Conservation (phyloP, 1,140 invertebrate species). For the Papilio polyxenes region DNA sequence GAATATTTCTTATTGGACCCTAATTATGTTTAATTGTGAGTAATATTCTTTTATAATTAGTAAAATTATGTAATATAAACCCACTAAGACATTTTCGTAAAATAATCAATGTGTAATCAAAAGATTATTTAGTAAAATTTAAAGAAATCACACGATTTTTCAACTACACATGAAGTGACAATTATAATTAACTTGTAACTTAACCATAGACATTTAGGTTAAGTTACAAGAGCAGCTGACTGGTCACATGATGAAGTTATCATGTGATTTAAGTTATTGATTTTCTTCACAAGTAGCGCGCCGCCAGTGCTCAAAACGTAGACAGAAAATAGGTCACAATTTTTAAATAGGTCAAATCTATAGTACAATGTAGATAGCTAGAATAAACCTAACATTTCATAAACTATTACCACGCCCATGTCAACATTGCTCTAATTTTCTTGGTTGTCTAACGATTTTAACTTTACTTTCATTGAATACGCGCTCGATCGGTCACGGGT, state of each 20-base stretch:
- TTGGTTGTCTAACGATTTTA: not conserved
- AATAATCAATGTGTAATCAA: not conserved
- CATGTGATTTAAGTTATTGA: slow-evolving; percentile 56
- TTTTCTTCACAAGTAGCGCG: slow-evolving; percentile 10
- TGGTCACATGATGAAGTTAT: slow-evolving; percentile 65
- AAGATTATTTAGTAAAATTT: not conserved
- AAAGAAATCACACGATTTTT: not conserved
- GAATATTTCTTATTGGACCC: not conserved
- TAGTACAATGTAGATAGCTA: not conserved
- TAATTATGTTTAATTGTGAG: not conserved
- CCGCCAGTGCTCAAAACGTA: slow-evolving; percentile 32
- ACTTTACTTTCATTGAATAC: slow-evolving; percentile 36
- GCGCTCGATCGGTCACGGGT: slow-evolving; percentile 26
- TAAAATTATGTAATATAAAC: not conserved
- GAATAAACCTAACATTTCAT: not conserved
- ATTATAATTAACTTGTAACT: not conserved
- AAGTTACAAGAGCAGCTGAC: slow-evolving; percentile 50
- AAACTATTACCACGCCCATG: slow-evolving; percentile 16
- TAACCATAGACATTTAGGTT: slow-evolving; percentile 34
- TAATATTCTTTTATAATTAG: not conserved
- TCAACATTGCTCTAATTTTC: not conserved
- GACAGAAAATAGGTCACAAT: slow-evolving; percentile 33
- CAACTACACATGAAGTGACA: slow-evolving; percentile 11
- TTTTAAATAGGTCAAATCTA: slow-evolving; percentile 24
- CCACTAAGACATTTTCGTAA: not conserved